These are phyloP conservation scores for Parasteatoda lunata DNA, from an alignment of 2,888 invertebrate species.

Conservation along the genomic window DNA sequence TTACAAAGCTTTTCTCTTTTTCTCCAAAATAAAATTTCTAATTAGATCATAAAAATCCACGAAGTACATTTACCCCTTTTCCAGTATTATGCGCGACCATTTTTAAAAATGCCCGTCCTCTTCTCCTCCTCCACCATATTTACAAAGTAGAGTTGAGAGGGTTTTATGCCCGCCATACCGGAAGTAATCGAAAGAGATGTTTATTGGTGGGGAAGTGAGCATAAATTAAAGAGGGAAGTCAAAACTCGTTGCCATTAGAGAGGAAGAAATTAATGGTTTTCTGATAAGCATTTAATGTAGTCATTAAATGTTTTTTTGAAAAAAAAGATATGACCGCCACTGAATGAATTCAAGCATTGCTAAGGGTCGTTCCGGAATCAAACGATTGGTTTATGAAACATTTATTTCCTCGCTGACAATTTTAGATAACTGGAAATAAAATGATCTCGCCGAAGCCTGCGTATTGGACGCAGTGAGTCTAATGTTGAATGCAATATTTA, in stretches of 20 bases:
- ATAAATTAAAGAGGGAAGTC: conserved; percentile 24
- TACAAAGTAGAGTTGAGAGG: conserved; percentile 14
- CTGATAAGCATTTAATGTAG: conserved; percentile 62
- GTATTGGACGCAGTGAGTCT: too few species aligned
- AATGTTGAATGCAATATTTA: too few species aligned
- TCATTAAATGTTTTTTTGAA: conserved; percentile 24
- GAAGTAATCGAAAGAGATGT: conserved; percentile 55
- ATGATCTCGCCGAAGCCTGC: too few species aligned
- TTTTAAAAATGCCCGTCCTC: neutral
- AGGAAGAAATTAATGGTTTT: conserved; percentile 58
- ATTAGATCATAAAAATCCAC: conserved; percentile 50
- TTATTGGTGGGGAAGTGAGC: conserved; percentile 31
- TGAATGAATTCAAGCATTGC: too few species aligned
- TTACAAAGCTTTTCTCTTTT: conserved; percentile 12
- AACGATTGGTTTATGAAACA: too few species aligned
- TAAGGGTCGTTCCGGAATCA: too few species aligned
- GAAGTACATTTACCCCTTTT: conserved; percentile 1
- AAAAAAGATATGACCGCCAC: too few species aligned
- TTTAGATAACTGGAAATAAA: too few species aligned
- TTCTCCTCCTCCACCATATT: neutral
- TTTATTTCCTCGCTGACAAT: too few species aligned
- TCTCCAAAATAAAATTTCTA: conserved; percentile 46
- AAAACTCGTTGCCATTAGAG: conserved; percentile 32
- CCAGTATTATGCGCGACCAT: neutral
- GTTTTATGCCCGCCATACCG: conserved; percentile 43